Evolutionary conservation across 2,888 invertebrate species (phyloP).

Genomic region (Gymnosoma rotundatum): DNA sequence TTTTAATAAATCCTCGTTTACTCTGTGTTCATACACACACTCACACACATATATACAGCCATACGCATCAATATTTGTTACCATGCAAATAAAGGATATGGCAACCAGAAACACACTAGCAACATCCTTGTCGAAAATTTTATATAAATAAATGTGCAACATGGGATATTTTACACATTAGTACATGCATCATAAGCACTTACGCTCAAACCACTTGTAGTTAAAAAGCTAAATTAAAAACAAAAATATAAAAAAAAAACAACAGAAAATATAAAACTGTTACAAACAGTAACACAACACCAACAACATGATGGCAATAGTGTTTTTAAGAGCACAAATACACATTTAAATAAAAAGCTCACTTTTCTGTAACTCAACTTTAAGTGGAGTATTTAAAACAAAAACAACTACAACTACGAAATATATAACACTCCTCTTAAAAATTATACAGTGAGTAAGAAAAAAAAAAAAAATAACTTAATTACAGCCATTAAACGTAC

Average conservation of each 20-base stretch:
- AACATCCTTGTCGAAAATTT: conserved; percentile 55
- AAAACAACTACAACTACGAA: conserved; percentile 18
- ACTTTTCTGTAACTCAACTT: conserved; percentile 36
- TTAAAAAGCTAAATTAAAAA: conserved; percentile 54
- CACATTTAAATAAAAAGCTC: not conserved
- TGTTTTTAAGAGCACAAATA: not conserved
- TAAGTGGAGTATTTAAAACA: conserved; percentile 35
- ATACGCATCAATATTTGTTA: conserved; percentile 21
- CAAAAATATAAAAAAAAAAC: conserved; percentile 12
- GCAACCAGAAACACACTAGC: conserved; percentile 56
- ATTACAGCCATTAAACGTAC: conserved; percentile 68
- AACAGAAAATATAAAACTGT: conserved; percentile 37
- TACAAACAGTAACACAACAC: conserved; percentile 52
- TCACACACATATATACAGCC: not conserved
- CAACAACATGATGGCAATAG: conserved; percentile 28
- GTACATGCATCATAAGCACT: conserved; percentile 33
- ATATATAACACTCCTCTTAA: conserved; percentile 18
- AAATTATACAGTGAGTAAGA: conserved; percentile 35
- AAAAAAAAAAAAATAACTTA: conserved; percentile 54
- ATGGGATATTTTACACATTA: conserved; percentile 48
- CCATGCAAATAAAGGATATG: conserved; percentile 35
- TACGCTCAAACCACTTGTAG: conserved; percentile 33
- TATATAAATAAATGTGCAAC: conserved; percentile 57
- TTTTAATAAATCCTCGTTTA: conserved; percentile 7
- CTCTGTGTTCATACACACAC: not conserved